phyloP scores from a whole-genome alignment of 2,797 vertebrate species.

The Muscicapa comitata region DNA sequence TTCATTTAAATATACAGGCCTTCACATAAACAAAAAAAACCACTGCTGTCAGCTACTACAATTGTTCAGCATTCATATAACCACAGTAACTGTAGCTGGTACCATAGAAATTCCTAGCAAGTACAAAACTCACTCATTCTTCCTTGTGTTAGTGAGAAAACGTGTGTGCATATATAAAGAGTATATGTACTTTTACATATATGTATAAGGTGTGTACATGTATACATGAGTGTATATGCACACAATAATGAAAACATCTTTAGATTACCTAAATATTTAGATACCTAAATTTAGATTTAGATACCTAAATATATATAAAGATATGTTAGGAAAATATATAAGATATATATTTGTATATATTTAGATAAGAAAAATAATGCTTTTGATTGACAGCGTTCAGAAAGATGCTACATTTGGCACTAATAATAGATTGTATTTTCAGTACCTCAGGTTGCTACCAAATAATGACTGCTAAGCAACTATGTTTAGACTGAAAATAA shows the following conservation, averaged over 20 bases:
- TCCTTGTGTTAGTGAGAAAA: background rate
- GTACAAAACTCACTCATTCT: background rate
- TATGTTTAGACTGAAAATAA: background rate
- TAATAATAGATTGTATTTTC: background rate
- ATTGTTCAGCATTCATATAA: background rate
- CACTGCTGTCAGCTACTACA: background rate
- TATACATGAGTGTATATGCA: fast-evolving
- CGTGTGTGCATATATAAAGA: fast-evolving
- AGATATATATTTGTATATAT: background rate
- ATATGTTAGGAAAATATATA: no score
- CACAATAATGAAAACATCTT: background rate
- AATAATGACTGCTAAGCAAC: background rate
- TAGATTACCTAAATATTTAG: no score
- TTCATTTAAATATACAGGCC: background rate
- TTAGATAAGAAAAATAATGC: background rate
- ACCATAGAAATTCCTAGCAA: background rate
- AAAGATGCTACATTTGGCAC: background rate
- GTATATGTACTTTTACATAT: no score
- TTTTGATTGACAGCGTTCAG: background rate
- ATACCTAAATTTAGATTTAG: background rate
- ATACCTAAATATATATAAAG: no score
- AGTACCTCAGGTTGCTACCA: background rate
- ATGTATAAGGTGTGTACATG: no score
- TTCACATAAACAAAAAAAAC: background rate
- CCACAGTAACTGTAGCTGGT: background rate